Base-by-base conservation (phyloP, 23 tunicate genomes). In the Trididemnum miniatum region DNA sequence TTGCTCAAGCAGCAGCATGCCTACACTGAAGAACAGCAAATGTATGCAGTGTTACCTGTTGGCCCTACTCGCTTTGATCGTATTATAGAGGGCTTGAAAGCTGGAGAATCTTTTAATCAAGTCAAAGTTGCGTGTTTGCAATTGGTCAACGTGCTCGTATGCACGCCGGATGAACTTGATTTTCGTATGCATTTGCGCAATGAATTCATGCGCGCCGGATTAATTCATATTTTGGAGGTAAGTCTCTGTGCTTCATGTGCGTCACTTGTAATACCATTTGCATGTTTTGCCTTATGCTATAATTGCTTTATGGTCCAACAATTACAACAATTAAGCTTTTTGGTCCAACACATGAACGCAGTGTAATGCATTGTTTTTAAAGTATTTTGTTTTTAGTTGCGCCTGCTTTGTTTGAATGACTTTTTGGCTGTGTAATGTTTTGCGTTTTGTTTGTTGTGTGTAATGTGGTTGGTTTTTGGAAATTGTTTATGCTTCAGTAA, bases 111-210 rank as follows among this genome's bases (percentile, higher is more conserved):
- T 33, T 67, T 51, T 54, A 80, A 89, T 24, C 88, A 88, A 39
- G 76, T 92, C 25, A 71, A 86, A 9, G 97, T 92, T 20, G 97
- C 97, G 15, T 92, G 97, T 44, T 83, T 92, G 20, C 97, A 92
- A 74, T 78, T 92, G 71, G 97, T 92, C 49, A 92, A 92, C 34
- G 97, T 87, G 5, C 87, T 92, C 9, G 92, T 92, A 22, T 92
- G 97, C 86, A 92, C 97, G 1, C 97, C 97, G 1, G 97, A 87
- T 74, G 97, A 92, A 67, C 82, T 92, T 22, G 97, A 92, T 71
- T 92, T 92, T 51, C 69, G 97, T 39, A 88, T 92, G 91, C 97
- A 92, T 80, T 54, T 92, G 1, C 51, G 97, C 30, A 92, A 92
- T 49, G 97, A 92, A 65, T 87, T 92, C 35, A 92, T 92, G 97